Base-by-base conservation (phyloP, 1,140 invertebrate genomes). In the Cherax quadricarinatus region DNA sequence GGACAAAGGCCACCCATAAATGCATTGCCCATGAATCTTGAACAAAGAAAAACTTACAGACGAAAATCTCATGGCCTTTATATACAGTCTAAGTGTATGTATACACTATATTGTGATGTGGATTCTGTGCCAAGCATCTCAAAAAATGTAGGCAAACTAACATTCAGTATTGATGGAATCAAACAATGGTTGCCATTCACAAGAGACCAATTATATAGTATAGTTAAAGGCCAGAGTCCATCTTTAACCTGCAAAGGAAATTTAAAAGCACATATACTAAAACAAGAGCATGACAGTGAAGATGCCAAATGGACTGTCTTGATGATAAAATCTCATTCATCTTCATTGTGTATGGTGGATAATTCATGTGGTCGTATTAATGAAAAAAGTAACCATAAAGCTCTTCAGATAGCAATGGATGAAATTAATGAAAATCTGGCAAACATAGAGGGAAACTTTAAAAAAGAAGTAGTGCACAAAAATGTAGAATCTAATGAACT, bases 51-150 rank as follows among this genome's bases (percentile, higher is more conserved):
- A 10, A 7, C 21, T 2, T 85, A 85, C 53, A 4, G 7, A 3
- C 70, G 30, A 70, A 49, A 57, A 41, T 85, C 83, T 16, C 30
- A 85, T 70, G 83, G 83, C 60, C 30, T 85, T 66, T 85, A 85
- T 48, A 16, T 48, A 18, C 3, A 41, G 6, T 16, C 83, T 9
- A 66, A 70, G 7, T 30, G 48, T 3, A 85, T 3, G n/a, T 16
- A 14, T 48, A 85, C 14, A 21, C 83, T 85, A 4, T 85, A 48
- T 49, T 70, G 57, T 48, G 83, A 85, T 24, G 21, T 70, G 10
- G 24, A 70, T 24, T 62, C 83, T 4, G 18, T 30, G 4, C 12
- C 70, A 7, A 49, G 3, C 60, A 10, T 85, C 14, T 48, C 60
- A 48, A 48, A 85, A 48, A 49, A 49, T 21, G 21, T 21, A 18